Evolutionary conservation across 2,888 invertebrate genomes (phyloP).

Genomic region (Lasioglossum lativentre): DNA sequence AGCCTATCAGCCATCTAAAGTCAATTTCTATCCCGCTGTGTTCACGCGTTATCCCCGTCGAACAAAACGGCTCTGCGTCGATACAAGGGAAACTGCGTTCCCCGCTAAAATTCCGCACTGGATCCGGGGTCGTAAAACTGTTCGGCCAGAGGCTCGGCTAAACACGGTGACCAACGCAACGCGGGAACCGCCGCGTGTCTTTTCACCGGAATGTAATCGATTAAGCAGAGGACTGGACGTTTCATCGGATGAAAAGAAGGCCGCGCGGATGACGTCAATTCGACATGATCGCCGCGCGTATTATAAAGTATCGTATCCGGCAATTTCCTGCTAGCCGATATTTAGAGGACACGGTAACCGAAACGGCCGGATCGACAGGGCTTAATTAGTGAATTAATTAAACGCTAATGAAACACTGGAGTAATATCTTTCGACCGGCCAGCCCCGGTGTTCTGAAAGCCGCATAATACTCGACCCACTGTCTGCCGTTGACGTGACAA

Average conservation of each 20-base stretch:
- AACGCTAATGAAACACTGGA: conserved; percentile 55
- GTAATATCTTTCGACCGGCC: conserved; percentile 55
- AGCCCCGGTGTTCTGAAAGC: conserved; percentile 42
- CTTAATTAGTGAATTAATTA: conserved; percentile 63
- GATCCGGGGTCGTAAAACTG: background rate
- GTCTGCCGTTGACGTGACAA: conserved; percentile 58
- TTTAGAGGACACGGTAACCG: conserved; percentile 26
- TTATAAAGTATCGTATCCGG: conserved; percentile 51
- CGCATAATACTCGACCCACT: conserved; percentile 41
- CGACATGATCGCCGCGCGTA: background rate
- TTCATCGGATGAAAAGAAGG: background rate
- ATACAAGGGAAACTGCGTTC: background rate
- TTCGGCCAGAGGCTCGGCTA: background rate
- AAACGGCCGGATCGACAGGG: conserved; percentile 46
- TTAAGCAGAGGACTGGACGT: background rate
- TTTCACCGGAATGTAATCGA: background rate
- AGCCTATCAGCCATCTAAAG: background rate
- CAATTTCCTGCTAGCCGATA: background rate
- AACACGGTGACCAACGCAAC: background rate
- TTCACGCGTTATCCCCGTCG: conserved; percentile 29
- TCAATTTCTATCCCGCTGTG: conserved; percentile 13
- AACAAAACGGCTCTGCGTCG: background rate
- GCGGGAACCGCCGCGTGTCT: background rate
- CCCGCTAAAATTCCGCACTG: background rate
- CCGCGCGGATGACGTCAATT: background rate